Evolutionary conservation across 2,113 vertebrate species (phyloP), one percentile per base, ranked within the genome.

Genomic region (Ceyx cyanopectus): DNA sequence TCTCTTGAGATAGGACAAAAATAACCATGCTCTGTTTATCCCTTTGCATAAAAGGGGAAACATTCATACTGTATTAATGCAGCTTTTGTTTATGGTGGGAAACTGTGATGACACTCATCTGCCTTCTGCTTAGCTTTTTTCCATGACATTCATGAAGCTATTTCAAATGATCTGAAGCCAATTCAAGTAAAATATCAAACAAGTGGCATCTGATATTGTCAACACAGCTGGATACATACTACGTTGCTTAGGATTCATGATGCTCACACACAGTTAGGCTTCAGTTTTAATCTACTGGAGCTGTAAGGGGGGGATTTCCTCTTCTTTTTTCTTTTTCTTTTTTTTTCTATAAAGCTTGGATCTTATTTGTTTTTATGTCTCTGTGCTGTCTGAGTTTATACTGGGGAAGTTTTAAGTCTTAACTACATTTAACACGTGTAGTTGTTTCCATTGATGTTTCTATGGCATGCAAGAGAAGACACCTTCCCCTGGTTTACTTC

Each of bases 31-130:
- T 85, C 56, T 92, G 78, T 93, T 93, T 94, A 87, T 95, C 65
- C 60, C 63, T 56, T 85, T 74, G 56, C 12, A 91, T 91, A 85
- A 85, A 66, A 85, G 57, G 53, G 60, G 68, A 61, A 85, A 89
- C 78, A 60, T 93, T 93, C 84, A 34, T 89, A 57, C 0, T 18
- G 60, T 92, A 93, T 94, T 96, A 96, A 92, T 94, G 85, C 93
- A 77, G 91, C 87, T 91, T 92, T 94, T 96, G 96, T 96, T 94
- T 89, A 82, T 83, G 92, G 56, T 85, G 85, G 65, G 94, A 87
- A 89, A 82, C 89, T 53, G 46, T 15, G 63, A 87, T 94, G 91
- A 91, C 85, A 93, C 75, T 48, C 82, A 63, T 89, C 89, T 95
- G 86, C 96, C 70, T 95, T 89, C 84, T 94, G 96, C 81, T 94